phyloP scores from a whole-genome alignment of 2,797 vertebrate genomes.

The Brachyrhaphis roseni region DNA sequence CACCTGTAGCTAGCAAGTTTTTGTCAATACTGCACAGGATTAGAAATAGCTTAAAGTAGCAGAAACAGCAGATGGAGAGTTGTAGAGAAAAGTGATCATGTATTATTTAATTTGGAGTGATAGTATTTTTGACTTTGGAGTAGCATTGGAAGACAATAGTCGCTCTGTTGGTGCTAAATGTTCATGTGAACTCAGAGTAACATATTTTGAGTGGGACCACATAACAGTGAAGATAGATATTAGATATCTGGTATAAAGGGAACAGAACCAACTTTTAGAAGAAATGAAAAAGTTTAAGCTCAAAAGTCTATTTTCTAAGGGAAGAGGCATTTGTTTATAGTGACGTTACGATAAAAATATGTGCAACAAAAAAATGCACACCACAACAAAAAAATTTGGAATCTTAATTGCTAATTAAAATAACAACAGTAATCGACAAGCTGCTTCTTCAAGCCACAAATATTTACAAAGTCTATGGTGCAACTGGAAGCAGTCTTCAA shows the following conservation, averaged over 20 bases:
- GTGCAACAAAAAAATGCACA: background rate
- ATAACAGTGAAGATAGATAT: background rate
- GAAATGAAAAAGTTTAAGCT: background rate
- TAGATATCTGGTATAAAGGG: background rate
- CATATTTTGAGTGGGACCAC: background rate
- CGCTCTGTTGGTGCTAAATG: background rate
- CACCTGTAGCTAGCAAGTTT: background rate
- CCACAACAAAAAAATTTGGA: background rate
- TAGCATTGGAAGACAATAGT: background rate
- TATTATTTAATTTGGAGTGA: background rate
- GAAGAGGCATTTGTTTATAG: background rate
- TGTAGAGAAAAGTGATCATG: background rate
- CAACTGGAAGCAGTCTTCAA: background rate
- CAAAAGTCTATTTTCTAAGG: background rate
- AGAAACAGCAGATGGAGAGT: background rate
- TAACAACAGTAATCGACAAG: background rate
- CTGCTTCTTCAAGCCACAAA: background rate
- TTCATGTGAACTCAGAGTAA: background rate
- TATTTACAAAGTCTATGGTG: background rate
- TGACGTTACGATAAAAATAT: background rate
- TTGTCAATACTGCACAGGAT: background rate
- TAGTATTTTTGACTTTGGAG: background rate
- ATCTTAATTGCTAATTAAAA: background rate
- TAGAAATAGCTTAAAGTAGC: background rate
- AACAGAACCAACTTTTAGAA: background rate